Base-by-base conservation (phyloP, 2,113 vertebrate genomes). In the Spheniscus mendiculus region DNA sequence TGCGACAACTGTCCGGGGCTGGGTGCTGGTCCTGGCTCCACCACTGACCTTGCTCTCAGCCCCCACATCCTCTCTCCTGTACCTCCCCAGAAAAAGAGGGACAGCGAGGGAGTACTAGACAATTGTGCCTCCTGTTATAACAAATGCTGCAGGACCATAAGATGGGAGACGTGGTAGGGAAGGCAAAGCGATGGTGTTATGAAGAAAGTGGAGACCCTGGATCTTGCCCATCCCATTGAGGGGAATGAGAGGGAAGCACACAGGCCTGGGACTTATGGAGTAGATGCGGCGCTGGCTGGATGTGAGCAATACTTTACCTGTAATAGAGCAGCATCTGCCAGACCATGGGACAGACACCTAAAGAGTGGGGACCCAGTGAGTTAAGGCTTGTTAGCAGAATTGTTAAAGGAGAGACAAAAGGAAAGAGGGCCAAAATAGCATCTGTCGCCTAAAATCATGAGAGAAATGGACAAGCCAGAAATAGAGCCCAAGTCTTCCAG, bases 151-250 rank as follows among this genome's bases (percentile, higher is more conserved):
- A 70, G 53, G 59, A 72, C 30, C 13, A 0, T 52, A 36, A 76
- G 44, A 56, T 3, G 18, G 42, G 59, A 72, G 23, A 22, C 0
- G 0, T 10, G 19, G 9, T 45, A 62, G 23, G 55, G 20, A 74
- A 71, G 25, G 70, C 22, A 79, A 92, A 90, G 18, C 1, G 1
- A 6, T 30, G 38, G 15, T 20, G 20, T 58, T 7, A 3, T 23
- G n/a, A 87, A 85, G 55, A 34, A 84, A 83, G 38, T 14, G 12
- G 30, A 84, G 23, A 4, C 38, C 27, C 16, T 55, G 47, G 32
- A 27, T 79, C 29, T 78, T 52, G 12, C 14, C 53, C 1, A 1
- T 47, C 27, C 8, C 8, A 15, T 23, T 44, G 36, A 91, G 16
- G 11, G 18, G 4, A n/a, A 47, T n/a, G 56, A 71, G 38, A 62